These are phyloP conservation scores for Aphaenogaster floridana DNA, from an alignment of 1,140 invertebrate genomes.

Conservation along the genomic window DNA sequence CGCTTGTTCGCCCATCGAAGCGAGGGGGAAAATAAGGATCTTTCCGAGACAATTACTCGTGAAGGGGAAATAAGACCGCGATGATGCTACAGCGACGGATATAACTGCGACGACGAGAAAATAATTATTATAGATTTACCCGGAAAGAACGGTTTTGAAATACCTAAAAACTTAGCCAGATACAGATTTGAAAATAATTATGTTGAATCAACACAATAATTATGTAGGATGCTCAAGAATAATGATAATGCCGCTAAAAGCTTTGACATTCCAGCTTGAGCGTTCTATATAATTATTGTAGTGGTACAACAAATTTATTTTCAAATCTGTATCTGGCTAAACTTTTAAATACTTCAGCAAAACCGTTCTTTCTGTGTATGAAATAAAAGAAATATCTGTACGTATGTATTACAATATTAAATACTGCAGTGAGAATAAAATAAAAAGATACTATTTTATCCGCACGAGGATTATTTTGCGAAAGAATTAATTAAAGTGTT, in stretches of 20 bases:
- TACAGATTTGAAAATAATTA: too few relatives aligned
- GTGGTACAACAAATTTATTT: too few relatives aligned
- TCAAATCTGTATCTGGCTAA: too few relatives aligned
- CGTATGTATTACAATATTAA: not conserved
- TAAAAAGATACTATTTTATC: not conserved
- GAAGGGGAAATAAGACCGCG: slow-evolving; percentile 54
- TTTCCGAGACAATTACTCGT: slow-evolving; percentile 63
- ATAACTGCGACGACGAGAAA: not conserved
- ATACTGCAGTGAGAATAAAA: not conserved
- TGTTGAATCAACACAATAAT: too few relatives aligned
- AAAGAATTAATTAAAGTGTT: not conserved
- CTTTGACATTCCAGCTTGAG: too few relatives aligned
- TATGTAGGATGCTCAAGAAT: too few relatives aligned
- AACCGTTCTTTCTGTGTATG: not conserved
- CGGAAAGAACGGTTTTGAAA: too few relatives aligned
- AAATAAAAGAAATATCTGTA: not conserved
- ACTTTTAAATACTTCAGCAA: too few relatives aligned
- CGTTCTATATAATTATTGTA: too few relatives aligned
- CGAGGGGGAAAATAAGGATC: slow-evolving; percentile 53
- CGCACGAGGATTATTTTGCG: not conserved
- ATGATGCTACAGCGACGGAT: slow-evolving; percentile 2
- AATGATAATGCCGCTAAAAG: too few relatives aligned
- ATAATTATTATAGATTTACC: not conserved
- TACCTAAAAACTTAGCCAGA: too few relatives aligned
- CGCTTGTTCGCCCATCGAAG: slow-evolving; percentile 43